A percentile compares a stretch with the other conserved stretches of the same genome.
phyloP scores from a whole-genome alignment of 1,140 invertebrate species.

The Vollenhovia emeryi region DNA sequence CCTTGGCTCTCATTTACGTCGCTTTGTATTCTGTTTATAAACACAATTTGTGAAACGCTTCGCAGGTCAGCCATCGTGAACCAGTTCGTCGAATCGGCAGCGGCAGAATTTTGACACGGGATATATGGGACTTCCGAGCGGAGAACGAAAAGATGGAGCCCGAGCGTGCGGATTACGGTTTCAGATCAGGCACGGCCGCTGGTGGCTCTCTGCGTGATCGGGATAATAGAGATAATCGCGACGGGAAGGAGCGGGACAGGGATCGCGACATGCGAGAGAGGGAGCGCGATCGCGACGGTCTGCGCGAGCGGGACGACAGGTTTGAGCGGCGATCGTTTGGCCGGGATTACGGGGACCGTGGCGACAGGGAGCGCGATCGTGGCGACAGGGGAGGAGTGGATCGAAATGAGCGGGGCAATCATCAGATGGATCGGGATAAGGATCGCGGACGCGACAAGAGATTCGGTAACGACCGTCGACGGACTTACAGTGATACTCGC shows the following conservation, averaged over 20 bases:
- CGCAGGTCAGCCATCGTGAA: conserved; percentile 83
- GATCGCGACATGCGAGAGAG: conserved; percentile 34
- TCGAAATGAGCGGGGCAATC: conserved; percentile 71
- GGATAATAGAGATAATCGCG: conserved; percentile 75
- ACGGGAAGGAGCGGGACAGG: conserved; percentile 63
- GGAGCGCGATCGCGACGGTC: conserved; percentile 66
- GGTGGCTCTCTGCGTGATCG: conserved; percentile 78
- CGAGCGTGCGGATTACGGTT: conserved; percentile 80
- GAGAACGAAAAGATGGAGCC: conserved; percentile 84
- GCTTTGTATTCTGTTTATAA: not conserved
- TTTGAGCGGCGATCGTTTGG: conserved; percentile 86
- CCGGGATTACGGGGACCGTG: conserved; percentile 83
- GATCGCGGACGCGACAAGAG: conserved; percentile 83
- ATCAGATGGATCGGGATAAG: conserved; percentile 78
- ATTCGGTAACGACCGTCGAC: conserved; percentile 83
- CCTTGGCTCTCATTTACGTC: not conserved
- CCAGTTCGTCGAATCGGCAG: conserved; percentile 90
- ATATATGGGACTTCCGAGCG: conserved; percentile 87
- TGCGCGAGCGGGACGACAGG: conserved; percentile 77
- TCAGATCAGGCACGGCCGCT: conserved; percentile 75
- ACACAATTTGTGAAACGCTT: conserved; percentile 32
- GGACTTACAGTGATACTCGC: conserved; percentile 84
- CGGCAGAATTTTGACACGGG: conserved; percentile 90
- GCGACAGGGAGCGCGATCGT: conserved; percentile 76
- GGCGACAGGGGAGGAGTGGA: conserved; percentile 69